Evolutionary conservation across 2,888 invertebrate species (phyloP).

Genomic region (Conus canariensis): DNA sequence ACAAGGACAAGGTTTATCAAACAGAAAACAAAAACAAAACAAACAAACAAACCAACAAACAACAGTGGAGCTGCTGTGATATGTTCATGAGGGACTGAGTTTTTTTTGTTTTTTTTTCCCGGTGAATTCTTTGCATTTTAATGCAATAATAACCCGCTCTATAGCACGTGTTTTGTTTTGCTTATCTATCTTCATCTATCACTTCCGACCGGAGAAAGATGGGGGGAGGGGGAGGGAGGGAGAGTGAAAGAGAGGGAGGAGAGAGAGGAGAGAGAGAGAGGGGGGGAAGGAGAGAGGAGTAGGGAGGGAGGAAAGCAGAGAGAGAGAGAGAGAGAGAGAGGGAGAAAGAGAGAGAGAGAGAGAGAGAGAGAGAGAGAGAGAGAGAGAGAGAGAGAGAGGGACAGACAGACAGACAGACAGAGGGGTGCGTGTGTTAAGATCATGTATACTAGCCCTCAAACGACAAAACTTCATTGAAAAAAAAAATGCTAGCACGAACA

Average conservation of each 20-base stretch:
- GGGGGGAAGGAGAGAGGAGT: background rate
- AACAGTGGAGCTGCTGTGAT: background rate
- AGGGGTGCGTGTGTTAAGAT: background rate
- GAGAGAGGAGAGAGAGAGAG: background rate
- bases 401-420: background rate
- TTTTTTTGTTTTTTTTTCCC: too few relatives aligned
- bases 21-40: background rate
- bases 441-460: too few relatives aligned
- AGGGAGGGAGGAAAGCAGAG: background rate
- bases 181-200: too few relatives aligned
- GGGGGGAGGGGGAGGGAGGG: background rate
- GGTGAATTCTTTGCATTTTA: too few relatives aligned
- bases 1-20: background rate
- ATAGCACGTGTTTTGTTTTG: too few relatives aligned
- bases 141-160: too few relatives aligned
- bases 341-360: slow-evolving; percentile 35
- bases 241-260: background rate
- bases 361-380: slow-evolving; percentile 32
- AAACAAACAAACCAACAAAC: background rate
- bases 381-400: slow-evolving; percentile 14
- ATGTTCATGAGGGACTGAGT: too few relatives aligned
- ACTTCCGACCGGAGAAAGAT: background rate
- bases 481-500: too few relatives aligned
- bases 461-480: too few relatives aligned
- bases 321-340: slow-evolving; percentile 35